A percentile compares a stretch with the other conserved stretches of the same genome.
These are phyloP conservation scores for Entelurus aequoreus DNA, from an alignment of 2,113 vertebrate genomes.

Conservation along the genomic window DNA sequence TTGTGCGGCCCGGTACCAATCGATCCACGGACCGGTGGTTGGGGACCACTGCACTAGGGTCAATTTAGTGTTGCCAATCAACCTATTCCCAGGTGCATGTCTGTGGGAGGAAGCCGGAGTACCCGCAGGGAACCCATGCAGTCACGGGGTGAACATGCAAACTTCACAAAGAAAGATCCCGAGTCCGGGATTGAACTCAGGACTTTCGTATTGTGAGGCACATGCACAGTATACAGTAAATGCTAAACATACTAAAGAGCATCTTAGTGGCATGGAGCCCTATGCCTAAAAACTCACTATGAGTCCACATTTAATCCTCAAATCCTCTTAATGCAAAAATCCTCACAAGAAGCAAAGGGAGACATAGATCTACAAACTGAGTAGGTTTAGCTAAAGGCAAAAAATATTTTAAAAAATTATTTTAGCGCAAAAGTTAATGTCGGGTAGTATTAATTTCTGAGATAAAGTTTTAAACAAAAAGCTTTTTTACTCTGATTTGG, in stretches of 20 bases:
- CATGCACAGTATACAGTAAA: not conserved
- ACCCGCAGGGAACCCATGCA: too few species aligned
- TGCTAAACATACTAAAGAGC: slow-evolving; percentile 13
- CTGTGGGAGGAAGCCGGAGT: too few species aligned
- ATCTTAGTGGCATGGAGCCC: not conserved
- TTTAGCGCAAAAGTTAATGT: slow-evolving; percentile 1
- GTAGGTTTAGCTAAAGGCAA: slow-evolving; percentile 9
- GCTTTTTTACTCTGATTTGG: slow-evolving; percentile 16
- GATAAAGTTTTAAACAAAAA: slow-evolving; percentile 3
- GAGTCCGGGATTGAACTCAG: too few species aligned
- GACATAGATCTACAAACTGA: slow-evolving; percentile 14
- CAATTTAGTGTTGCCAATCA: too few species aligned
- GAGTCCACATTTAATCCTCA: slow-evolving; percentile 32
- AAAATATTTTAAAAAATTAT: slow-evolving; percentile 15
- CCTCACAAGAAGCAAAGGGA: slow-evolving; percentile 19
- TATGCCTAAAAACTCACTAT: slow-evolving; percentile 20
- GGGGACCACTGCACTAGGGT: too few species aligned
- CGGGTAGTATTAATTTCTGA: slow-evolving; percentile 11
- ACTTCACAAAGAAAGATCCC: too few species aligned
- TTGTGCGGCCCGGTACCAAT: too few species aligned
- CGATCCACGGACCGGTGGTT: too few species aligned
- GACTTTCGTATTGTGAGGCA: too few species aligned
- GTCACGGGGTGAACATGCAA: too few species aligned
- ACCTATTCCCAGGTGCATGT: too few species aligned
- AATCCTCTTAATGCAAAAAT: slow-evolving; percentile 53